Base-by-base conservation (phyloP, 2,888 invertebrate species). In the Calliopum simillimum region DNA sequence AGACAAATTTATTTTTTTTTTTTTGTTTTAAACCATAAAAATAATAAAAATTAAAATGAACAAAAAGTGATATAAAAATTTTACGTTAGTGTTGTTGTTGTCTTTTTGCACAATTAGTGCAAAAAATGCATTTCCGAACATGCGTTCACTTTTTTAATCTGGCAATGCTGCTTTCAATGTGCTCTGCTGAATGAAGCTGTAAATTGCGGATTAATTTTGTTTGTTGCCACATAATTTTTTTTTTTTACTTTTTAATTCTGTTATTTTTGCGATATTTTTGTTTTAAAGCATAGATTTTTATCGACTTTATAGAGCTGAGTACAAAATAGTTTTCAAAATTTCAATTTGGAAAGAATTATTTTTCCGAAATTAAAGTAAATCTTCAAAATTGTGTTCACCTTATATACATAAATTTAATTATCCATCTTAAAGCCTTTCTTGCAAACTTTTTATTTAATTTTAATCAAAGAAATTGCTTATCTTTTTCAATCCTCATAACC, bases 191-290 rank as follows among this genome's bases (percentile, higher is more conserved):
- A 33, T 53, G 53, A n/a, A 44, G 47, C 33, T 16, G 70, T 74
- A 76, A 75, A 74, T 75, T 74, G 74, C 72, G 75, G 73, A 76
- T 76, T 76, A 75, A 76, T 8, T 21, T 51, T 51, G 51, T 21
- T 19, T 51, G 16, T 51, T 51, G 19, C 51, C 51, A n/a, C 51
- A 51, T 51, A n/a, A n/a, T 19, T 51, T 51, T 51, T 4, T 14
- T 16, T n/a, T 51, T 51, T 19, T 47, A 14, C 16, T 19, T 51
- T n/a, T 16, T 51, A 14, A 11, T 19, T 19, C 11, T 2, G 51
- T 21, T 51, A 14, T 19, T 19, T 19, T 19, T 51, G 12, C 51
- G 13, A 51, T 19, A 19, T 51, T 51, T 51, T 51, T 21, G n/a
- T 51, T 16, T 51, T 11, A 51, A 16, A 11, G 11, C n/a, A 8